Evolutionary conservation across 2,797 vertebrate genomes (phyloP).

Genomic region (Anas capensis): DNA sequence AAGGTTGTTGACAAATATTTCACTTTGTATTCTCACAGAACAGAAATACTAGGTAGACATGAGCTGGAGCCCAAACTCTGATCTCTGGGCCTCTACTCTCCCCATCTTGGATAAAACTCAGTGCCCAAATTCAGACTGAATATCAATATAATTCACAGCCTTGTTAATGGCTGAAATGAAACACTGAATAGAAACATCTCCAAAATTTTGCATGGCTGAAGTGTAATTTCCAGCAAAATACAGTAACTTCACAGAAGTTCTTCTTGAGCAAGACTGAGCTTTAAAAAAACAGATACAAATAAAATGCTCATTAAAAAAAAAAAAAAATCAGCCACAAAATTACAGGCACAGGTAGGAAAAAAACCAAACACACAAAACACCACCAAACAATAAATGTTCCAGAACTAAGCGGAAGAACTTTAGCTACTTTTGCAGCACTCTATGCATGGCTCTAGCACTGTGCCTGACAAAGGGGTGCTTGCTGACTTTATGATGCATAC

Average conservation of each 20-base stretch:
- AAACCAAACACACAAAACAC: neutral
- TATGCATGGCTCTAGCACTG: constrained; percentile 59
- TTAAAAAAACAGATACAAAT: neutral
- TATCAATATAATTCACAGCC: neutral
- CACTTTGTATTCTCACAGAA: neutral
- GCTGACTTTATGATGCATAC: constrained; percentile 84
- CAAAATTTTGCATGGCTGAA: neutral
- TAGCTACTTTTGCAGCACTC: constrained; percentile 48
- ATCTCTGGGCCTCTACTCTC: accelerated
- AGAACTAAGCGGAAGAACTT: constrained; percentile 51
- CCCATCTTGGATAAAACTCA: neutral
- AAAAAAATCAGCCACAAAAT: neutral
- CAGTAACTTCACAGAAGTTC: neutral
- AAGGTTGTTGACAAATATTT: neutral
- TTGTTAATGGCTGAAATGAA: neutral
- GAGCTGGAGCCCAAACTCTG: neutral
- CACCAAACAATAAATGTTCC: neutral
- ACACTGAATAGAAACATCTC: neutral
- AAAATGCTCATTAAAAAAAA: neutral
- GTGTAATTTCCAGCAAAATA: constrained; percentile 1
- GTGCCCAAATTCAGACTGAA: neutral
- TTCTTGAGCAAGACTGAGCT: neutral
- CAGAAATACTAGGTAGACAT: neutral
- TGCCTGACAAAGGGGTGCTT: constrained; percentile 81
- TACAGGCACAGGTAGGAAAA: neutral